Evolutionary conservation across 2,113 vertebrate genomes (phyloP).

Genomic region (Nothoprocta perdicaria): DNA sequence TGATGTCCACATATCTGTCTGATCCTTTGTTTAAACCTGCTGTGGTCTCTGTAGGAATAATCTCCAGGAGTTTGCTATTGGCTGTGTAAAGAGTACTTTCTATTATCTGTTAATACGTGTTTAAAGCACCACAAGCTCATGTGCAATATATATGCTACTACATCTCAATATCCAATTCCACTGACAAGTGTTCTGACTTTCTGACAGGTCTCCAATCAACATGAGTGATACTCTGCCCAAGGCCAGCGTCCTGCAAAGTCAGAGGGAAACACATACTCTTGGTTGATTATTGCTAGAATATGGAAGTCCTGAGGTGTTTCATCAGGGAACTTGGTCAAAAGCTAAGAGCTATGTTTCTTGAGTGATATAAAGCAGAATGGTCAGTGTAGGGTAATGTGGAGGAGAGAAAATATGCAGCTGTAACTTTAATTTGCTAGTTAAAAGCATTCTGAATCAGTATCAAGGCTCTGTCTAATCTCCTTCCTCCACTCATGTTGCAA

Average conservation of each 20-base stretch:
- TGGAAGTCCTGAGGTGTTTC: neutral
- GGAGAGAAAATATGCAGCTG: constrained; percentile 23
- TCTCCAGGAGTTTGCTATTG: neutral
- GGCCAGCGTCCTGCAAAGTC: neutral
- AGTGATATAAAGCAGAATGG: neutral
- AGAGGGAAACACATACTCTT: neutral
- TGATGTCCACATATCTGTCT: neutral
- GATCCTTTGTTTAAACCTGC: neutral
- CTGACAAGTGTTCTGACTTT: neutral
- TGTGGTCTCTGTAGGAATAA: neutral
- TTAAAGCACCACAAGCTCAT: neutral
- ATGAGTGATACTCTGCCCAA: neutral
- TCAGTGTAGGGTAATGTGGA: neutral
- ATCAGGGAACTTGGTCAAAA: neutral
- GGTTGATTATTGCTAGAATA: neutral
- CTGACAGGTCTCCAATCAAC: neutral
- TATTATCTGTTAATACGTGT: neutral
- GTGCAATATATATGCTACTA: neutral
- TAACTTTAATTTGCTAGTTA: constrained; percentile 38
- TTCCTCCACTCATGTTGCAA: constrained; percentile 62
- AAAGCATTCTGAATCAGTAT: constrained; percentile 49
- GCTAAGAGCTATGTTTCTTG: neutral
- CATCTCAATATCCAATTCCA: neutral
- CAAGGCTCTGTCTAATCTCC: constrained; percentile 48
- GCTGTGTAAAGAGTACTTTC: neutral